Percentiles rank a stretch among this genome's conserved stretches.
phyloP scores from a whole-genome alignment of 1,140 invertebrate species.

The Drosophila nannoptera region DNA sequence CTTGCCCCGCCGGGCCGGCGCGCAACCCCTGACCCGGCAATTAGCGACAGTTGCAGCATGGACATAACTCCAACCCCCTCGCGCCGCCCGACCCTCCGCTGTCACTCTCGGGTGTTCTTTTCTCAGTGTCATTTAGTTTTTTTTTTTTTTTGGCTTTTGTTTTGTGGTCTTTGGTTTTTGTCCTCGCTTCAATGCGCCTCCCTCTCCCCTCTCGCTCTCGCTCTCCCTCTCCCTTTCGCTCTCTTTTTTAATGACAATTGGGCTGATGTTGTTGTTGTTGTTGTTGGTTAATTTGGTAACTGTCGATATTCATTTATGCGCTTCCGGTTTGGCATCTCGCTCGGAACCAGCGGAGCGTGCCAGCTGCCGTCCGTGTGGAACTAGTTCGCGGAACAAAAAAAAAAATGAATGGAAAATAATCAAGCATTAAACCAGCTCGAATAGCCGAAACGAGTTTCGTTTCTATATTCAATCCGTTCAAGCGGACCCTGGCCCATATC shows the following conservation, averaged over 20 bases:
- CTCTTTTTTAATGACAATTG: conserved; percentile 63
- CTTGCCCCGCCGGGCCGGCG: background rate
- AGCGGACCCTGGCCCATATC: no score
- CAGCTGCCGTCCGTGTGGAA: conserved; percentile 44
- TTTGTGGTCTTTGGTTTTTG: conserved; percentile 54
- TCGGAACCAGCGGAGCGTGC: conserved; percentile 46
- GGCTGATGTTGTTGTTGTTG: conserved; percentile 46
- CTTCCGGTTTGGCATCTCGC: conserved; percentile 50
- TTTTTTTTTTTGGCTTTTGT: background rate
- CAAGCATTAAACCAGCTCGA: conserved; percentile 65
- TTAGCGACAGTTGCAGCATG: conserved; percentile 74
- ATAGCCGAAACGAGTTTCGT: conserved; percentile 39
- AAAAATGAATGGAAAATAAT: conserved; percentile 49
- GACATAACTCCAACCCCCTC: conserved; percentile 43
- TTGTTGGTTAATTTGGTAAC: conserved; percentile 67
- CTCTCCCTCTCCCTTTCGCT: conserved; percentile 2
- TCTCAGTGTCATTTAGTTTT: background rate
- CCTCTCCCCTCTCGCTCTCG: background rate
- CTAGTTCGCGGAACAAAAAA: conserved; percentile 45
- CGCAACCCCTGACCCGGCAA: conserved; percentile 55
- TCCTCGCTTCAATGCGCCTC: conserved; percentile 46
- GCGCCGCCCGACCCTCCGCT: no score
- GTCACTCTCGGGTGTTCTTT: conserved; percentile 1
- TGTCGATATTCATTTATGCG: conserved; percentile 71
- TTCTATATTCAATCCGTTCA: background rate